A percentile compares a stretch with the other conserved stretches of the same genome.
Conservation (phyloP, 2,888 invertebrate genomes). For the Alviniconcha strummeri region DNA sequence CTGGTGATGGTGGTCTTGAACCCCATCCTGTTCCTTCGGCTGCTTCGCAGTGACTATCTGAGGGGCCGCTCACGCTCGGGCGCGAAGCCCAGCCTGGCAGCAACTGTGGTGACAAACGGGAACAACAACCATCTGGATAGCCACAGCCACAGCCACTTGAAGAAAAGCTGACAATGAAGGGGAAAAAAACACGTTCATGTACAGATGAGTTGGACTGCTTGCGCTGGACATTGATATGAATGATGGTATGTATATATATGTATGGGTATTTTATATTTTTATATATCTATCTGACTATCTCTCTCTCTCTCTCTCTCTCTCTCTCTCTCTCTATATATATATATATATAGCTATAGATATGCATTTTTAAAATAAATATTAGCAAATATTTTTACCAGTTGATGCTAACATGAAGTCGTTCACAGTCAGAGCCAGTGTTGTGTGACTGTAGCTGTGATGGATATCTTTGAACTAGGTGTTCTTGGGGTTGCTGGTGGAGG, state of each 20-base stretch:
- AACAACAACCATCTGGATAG: conserved; percentile 17
- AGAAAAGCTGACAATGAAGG: conserved; percentile 9
- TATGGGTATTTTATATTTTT: neutral
- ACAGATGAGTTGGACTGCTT: too few relatives aligned
- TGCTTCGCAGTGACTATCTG: conserved; percentile 69
- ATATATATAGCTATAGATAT: neutral
- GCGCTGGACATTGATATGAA: too few relatives aligned
- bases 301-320: neutral
- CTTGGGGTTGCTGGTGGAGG: too few relatives aligned
- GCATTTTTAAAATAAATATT: too few relatives aligned
- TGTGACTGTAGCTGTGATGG: too few relatives aligned
- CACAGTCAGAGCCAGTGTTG: too few relatives aligned
- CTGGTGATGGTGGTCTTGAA: conserved; percentile 67
- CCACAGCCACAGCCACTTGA: neutral
- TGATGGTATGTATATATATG: neutral
- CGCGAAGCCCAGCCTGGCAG: neutral
- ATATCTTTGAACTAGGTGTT: too few relatives aligned
- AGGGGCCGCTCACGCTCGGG: conserved; percentile 25
- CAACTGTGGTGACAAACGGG: conserved; percentile 2
- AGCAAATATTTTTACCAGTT: too few relatives aligned
- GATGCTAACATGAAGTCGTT: too few relatives aligned
- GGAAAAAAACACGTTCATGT: too few relatives aligned
- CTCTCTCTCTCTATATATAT: neutral
- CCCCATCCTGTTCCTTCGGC: conserved; percentile 67
- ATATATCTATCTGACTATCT: neutral